These are phyloP conservation scores for Syngnathus typhle DNA, from an alignment of 2,113 vertebrate genomes.

Conservation along the genomic window DNA sequence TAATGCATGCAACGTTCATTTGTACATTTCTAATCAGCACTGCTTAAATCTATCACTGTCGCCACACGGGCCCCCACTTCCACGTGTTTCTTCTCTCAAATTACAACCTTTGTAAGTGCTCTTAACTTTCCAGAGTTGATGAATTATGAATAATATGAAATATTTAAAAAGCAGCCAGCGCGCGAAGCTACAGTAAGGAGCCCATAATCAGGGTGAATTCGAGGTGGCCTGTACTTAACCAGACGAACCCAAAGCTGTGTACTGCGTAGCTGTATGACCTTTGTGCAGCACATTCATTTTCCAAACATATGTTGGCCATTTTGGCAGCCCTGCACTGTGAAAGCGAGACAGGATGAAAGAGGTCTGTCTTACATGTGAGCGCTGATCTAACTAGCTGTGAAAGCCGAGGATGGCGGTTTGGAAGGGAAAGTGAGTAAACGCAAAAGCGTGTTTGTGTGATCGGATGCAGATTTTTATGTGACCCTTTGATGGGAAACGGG, in stretches of 20 bases:
- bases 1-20: constrained; percentile 53
- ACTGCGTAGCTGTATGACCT: constrained; percentile 55
- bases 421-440: constrained; percentile 47
- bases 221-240: constrained; percentile 47
- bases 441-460: constrained; percentile 64
- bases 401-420: constrained; percentile 48
- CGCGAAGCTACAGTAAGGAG: constrained; percentile 38
- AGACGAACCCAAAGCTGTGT: constrained; percentile 53
- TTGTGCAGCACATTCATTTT: constrained; percentile 57
- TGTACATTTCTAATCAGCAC: constrained; percentile 60
- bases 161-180: constrained; percentile 38
- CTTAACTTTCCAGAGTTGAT: constrained; percentile 47
- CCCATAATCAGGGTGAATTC: constrained; percentile 52
- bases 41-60: constrained; percentile 56
- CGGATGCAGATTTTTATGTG: constrained; percentile 52
- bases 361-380: constrained; percentile 55
- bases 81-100: constrained; percentile 45
- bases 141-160: constrained; percentile 65
- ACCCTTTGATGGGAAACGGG: constrained; percentile 9
- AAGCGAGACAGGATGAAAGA: constrained; percentile 57
- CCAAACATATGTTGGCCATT: constrained; percentile 72
- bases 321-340: constrained; percentile 58
- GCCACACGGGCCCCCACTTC: constrained; percentile 16
- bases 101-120: constrained; percentile 48
- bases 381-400: constrained; percentile 60